Evolutionary conservation across 2,797 vertebrate species (phyloP), one percentile per base, ranked within the genome.

Genomic region (Pangasius krempfi): DNA sequence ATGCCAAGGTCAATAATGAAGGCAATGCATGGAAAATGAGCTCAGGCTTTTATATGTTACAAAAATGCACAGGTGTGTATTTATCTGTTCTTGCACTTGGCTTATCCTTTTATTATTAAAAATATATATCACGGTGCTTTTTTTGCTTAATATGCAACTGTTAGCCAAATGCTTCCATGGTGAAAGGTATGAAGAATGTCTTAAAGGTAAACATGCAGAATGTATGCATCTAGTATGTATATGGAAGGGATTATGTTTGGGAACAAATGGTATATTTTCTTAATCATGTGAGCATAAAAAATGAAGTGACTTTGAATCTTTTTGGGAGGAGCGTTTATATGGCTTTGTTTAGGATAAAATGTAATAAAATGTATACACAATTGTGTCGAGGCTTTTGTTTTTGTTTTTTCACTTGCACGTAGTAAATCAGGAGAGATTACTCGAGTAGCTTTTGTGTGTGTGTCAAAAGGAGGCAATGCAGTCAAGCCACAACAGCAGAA

Each of bases 341-440:
- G 40, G 56, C 85, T 85, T 93, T 93, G 78, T 93, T 90, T 89
- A 84, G 86, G 40, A 88, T 93, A 90, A 73, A 90, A 89, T 85
- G 58, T 47, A 92, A 93, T 91, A 91, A 93, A 94, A 91, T 30
- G 10, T 44, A 62, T 79, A 84, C 10, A 83, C 54, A 79, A 84
- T 78, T 87, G 16, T 88, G 27, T 40, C 5, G 0, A 82, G n/a
- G 68, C 75, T 20, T 64, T 22, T 75, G 20, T 78, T 68, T 44
- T 1, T 76, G 44, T 44, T 44, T 27, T 22, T 18, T 40, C 22
- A 54, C 16, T 4, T 0, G 40, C 40, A 40, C 40, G 20, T 40
- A 81, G 5, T 8, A 44, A 40, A 44, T 1, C 5, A 2, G 10
- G 37, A 3, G 33, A 2, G 10, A 0, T 81, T 37, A 37, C 4